These are phyloP conservation scores for Phrynosoma blainvillii DNA, from an alignment of 2,113 vertebrate species.

Conservation along the genomic window DNA sequence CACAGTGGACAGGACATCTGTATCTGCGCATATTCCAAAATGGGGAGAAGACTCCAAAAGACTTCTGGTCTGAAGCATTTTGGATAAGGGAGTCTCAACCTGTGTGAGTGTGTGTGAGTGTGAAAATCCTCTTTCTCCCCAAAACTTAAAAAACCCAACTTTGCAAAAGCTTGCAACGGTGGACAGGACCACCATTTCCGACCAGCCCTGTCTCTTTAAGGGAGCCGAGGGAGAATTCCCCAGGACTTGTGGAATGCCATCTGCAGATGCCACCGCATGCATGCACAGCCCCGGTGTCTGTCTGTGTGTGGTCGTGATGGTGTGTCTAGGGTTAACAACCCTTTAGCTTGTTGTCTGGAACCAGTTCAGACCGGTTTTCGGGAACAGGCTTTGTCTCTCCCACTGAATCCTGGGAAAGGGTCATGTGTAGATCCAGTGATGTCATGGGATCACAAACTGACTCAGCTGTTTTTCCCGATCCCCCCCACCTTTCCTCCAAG, in stretches of 20 bases:
- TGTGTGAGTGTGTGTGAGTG: too few species aligned
- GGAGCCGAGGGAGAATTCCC: slow-evolving; percentile 1
- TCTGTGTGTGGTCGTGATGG: too few species aligned
- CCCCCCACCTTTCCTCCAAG: background rate
- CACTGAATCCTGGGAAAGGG: slow-evolving; percentile 87
- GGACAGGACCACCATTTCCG: background rate
- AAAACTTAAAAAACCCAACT: too few species aligned
- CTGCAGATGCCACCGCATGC: slow-evolving; percentile 38
- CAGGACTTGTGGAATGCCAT: slow-evolving; percentile 68
- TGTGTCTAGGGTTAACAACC: slow-evolving; percentile 82
- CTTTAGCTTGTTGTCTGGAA: slow-evolving; percentile 80
- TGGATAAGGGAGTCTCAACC: too few species aligned
- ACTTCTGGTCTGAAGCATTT: too few species aligned
- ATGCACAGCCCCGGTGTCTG: slow-evolving; percentile 8
- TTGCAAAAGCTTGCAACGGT: too few species aligned
- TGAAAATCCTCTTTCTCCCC: too few species aligned
- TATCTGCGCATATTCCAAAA: too few species aligned
- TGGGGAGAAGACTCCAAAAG: too few species aligned
- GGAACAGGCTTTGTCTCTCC: slow-evolving; percentile 88
- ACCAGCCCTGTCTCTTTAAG: slow-evolving; percentile 56
- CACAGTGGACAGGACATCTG: too few species aligned
- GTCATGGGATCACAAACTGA: slow-evolving; percentile 85
- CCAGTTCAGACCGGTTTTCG: slow-evolving; percentile 91
- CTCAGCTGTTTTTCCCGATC: slow-evolving; percentile 72
- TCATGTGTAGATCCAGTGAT: slow-evolving; percentile 87